These are phyloP conservation scores for Clostera curtula DNA, from an alignment of 2,888 invertebrate species.

Conservation along the genomic window DNA sequence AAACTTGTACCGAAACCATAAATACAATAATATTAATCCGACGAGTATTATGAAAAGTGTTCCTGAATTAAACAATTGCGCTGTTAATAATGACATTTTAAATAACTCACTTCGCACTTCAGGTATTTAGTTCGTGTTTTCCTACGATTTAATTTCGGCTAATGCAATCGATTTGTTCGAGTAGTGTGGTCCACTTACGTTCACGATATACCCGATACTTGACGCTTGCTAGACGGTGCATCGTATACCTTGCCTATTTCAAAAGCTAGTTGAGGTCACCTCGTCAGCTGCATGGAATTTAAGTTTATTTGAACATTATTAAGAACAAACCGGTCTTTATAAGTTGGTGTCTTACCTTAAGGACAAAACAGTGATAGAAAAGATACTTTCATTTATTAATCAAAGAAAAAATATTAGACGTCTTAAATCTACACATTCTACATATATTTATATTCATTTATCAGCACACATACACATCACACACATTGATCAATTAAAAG, in stretches of 20 bases:
- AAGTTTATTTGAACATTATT: constrained; percentile 5
- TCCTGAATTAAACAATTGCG: constrained; percentile 24
- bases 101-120: too few species aligned
- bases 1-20: constrained; percentile 61
- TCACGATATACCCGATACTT: too few species aligned
- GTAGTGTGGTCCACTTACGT: too few species aligned
- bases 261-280: constrained; percentile 24
- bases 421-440: too few species aligned
- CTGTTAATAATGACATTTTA: constrained; percentile 18
- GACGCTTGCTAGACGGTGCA: constrained; percentile 3
- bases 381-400: too few species aligned
- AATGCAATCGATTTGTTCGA: too few species aligned
- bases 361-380: too few species aligned
- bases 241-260: constrained; percentile 20
- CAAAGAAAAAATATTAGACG: too few species aligned
- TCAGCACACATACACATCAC: neutral
- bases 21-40: constrained; percentile 28
- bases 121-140: too few species aligned
- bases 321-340: constrained; percentile 1
- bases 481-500: constrained; percentile 14
- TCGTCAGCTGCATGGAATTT: constrained; percentile 20
- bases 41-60: constrained; percentile 26
- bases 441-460: neutral
- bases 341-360: neutral
- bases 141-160: too few species aligned